These are phyloP conservation scores for Scophthalmus maximus DNA, from an alignment of 2,113 vertebrate genomes.

Conservation along the genomic window DNA sequence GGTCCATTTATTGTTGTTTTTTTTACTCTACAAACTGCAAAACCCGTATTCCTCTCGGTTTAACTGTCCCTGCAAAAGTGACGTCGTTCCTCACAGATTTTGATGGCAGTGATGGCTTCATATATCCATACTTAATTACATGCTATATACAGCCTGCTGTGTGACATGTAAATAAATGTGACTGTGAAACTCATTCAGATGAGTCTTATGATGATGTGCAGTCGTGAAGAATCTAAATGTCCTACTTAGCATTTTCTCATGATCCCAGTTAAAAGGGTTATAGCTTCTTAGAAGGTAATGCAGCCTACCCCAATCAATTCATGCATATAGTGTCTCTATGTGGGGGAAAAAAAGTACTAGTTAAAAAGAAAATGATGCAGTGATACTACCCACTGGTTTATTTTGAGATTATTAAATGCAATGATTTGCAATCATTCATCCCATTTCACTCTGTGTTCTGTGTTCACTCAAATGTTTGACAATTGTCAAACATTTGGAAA, in stretches of 20 bases:
- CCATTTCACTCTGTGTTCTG: not conserved
- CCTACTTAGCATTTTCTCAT: conserved; percentile 44
- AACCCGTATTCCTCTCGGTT: conserved; percentile 13
- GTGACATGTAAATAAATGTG: conserved; percentile 26
- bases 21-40: conserved; percentile 1
- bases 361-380: not conserved
- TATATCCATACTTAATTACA: conserved; percentile 7
- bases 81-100: not conserved
- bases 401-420: not conserved
- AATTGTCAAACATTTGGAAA: conserved; percentile 29
- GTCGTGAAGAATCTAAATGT: conserved; percentile 38
- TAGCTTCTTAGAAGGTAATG: conserved; percentile 6
- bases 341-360: not conserved
- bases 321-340: not conserved
- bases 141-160: conserved; percentile 12
- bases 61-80: not conserved
- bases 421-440: conserved; percentile 17
- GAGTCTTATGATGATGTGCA: conserved; percentile 29
- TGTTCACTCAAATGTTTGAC: conserved; percentile 19
- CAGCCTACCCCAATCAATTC: not conserved
- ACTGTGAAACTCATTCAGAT: conserved; percentile 9
- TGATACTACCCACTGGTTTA: not conserved
- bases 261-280: conserved; percentile 37
- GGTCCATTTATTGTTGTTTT: conserved; percentile 23
- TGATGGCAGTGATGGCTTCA: conserved; percentile 5